Base-by-base conservation (phyloP, 2,888 invertebrate species). In the Agrotis clavis region DNA sequence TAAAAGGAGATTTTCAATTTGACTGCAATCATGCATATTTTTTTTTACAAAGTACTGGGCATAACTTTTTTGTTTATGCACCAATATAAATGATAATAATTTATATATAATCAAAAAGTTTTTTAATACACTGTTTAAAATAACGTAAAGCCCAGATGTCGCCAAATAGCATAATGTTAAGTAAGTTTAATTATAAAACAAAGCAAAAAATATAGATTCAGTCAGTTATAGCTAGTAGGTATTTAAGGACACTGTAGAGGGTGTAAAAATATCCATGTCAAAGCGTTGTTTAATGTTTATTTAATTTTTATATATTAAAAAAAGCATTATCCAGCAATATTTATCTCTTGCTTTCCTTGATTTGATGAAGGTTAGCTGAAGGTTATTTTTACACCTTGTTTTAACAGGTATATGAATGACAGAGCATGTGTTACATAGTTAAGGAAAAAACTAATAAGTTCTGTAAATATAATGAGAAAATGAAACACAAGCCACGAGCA, bases 381-480 rank as follows among this genome's bases (percentile, higher is more conserved):
- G 54, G 18, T 4, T 25, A 9, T 25, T 54, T 54, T 18, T 54
- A 54, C 25, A 25, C 25, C 54, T 30, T 73, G 74, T 45, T 30
- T 45, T 57, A 50, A 73, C 56, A 64, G 63, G 21, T 7, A 30
- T 64, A 51, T 62, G 53, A 72, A 53, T 62, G 72, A 56, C 48
- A 21, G 54, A 72, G 25, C 25, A 65, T 74, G 65, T 57, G 30
- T 51, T 50, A 4, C 64, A 56, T 72, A 74, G 30, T 45, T 72
- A 74, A 74, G 66, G 45, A 51, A 45, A 71, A 65, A 51, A 30
- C 25, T 30, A 35, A 74, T 45, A 72, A 72, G 66, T 47, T 13
- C 13, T 72, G 72, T 72, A 74, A 3, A 72, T 74, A 72, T 74
- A 50, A 63, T 54, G 30, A 71, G 1, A 41, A 5, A 4, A 4